Evolutionary conservation across 2,888 invertebrate species (phyloP), one percentile per base, ranked within the genome.

Genomic region (Ophion ventricosus): DNA sequence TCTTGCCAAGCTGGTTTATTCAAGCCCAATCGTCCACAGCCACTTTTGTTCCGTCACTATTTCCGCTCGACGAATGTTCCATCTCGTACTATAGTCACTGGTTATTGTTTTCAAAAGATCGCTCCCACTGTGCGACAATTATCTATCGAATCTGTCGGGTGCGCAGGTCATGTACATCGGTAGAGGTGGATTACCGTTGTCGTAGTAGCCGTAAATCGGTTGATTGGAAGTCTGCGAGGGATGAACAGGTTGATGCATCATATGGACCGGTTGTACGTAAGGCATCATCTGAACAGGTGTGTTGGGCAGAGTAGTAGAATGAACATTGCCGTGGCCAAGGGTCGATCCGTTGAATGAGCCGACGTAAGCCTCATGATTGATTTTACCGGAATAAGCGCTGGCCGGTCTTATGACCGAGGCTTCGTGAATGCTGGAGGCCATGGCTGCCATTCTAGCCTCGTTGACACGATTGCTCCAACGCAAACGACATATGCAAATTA

Each of bases 401-500:
- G 90, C 89, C 1, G 93, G 92, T 40, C 92, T 87, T 25, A 93
- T 90, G 85, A 93, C 91, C 14, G 93, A 92, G 0, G 92, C 91
- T 63, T 93, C 93, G 63, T 92, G 92, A 7, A 93, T 92, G 63
- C 91, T 92, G 10, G 92, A 91, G 0, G 92, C 89, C 87, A 91
- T 90, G 2, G 89, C 88, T 2, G 92, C 90, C 88, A 93, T 91
- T 11, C 90, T 88, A 0, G 92, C 89, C 25, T 93, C 92, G 78
- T 90, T 91, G 8, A 92, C 88, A 14, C 90, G 90, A 56, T 91
- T 95, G 57, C 96, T 95, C 95, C 97, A 95, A 84, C 96, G 94
- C 90, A 97, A 93, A 20, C 98, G 95, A 49, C 98, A 97, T 59
- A 98, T 97, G 91, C 98, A 98, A 87, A 98, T 98, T n/a, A 96